Evolutionary conservation across 92 coral and sea anemone species (phyloP), one percentile per base, ranked within the genome.

Genomic region (Porites rus): DNA sequence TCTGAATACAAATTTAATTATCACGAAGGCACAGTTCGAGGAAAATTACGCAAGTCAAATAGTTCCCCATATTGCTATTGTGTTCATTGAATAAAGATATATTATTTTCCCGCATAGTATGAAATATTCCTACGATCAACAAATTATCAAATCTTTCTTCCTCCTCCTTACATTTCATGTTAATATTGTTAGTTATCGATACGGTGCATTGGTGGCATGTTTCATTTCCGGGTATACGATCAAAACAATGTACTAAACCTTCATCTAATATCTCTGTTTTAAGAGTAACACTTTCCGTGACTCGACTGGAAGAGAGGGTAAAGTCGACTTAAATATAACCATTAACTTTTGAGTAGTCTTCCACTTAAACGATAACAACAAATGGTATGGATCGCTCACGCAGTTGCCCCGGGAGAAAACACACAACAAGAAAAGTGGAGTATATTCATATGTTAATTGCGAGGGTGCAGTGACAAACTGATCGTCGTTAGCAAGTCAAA

Each of bases 1-100:
- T 7, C 17, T 76, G 63, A 58, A 81, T 81, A 12, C 31, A 81
- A 81, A 81, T 69, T 69, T 81, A 43, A 81, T 69, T 67, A 80
- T 16, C 43, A 54, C 13, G 77, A 31, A 60, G 4, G 24, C 77
- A 70, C 8, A 51, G 69, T 69, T 28, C 22, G 54, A 19, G 59
- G n/a, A 17, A 56, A 64, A 69, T 53, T 70, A 58, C 25, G 51
- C 64, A 38, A 14, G 58, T 38, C 67, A 69, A 56, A 81, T 76
- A 81, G 12, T 13, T 4, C 16, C 46, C 6, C 8, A 25, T 13
- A 72, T 25, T 31, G 12, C 64, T 10, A 70, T 59, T 66, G 13
- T 51, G 16, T 65, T 65, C 24, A 6, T 22, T 24, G 74, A 79
- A 79, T 66, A 66, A 52, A 25, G 20, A 21, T 65, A 66, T 51